Evolutionary conservation across 2,888 invertebrate genomes (phyloP).

Genomic region (Ceriagrion tenellum): DNA sequence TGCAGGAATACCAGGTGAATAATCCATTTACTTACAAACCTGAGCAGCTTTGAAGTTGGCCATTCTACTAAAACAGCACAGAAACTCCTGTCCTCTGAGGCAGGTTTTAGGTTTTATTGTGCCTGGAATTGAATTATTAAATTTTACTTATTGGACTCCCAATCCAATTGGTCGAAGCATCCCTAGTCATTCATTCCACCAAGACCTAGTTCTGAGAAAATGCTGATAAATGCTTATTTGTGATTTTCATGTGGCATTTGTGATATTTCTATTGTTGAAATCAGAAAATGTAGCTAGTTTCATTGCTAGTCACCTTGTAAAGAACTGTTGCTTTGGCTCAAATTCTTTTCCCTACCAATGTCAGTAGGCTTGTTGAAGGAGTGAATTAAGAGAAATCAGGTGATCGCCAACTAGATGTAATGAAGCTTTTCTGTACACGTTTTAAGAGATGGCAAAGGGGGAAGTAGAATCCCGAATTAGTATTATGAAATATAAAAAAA

Average conservation of each 20-base stretch:
- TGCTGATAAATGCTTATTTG: neutral
- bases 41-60: neutral
- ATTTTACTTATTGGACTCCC: neutral
- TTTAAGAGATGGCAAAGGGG: too few species aligned
- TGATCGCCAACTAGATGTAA: too few species aligned
- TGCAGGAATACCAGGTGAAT: constrained; percentile 52
- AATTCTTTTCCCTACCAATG: too few species aligned
- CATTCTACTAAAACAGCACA: neutral
- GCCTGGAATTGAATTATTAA: neutral
- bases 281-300: neutral
- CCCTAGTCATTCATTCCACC: neutral
- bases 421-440: too few species aligned
- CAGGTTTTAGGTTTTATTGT: neutral
- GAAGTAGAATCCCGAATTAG: too few species aligned
- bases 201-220: neutral
- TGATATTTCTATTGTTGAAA: neutral
- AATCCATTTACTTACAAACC: neutral
- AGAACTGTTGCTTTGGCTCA: neutral
- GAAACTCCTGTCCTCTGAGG: neutral
- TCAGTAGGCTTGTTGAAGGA: too few species aligned
- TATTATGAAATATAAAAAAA: too few species aligned
- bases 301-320: neutral
- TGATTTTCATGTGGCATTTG: neutral
- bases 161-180: neutral
- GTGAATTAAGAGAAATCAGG: too few species aligned